phyloP scores from a whole-genome alignment of 2,113 vertebrate genomes.

The Oplegnathus fasciatus region DNA sequence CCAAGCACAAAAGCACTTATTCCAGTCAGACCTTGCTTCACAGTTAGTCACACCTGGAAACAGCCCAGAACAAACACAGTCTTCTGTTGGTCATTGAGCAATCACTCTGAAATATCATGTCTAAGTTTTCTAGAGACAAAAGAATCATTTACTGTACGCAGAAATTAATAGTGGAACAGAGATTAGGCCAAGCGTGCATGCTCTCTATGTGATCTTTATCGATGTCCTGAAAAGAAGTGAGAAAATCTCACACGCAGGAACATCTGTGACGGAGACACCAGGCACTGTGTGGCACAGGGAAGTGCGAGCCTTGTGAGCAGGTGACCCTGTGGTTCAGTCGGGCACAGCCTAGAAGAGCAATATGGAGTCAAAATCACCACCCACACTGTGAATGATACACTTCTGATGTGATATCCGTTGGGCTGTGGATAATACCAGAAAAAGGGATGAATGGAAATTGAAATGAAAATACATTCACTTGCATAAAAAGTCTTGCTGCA shows the following conservation, averaged over 20 bases:
- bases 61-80: slow-evolving; percentile 21
- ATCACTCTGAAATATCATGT: neutral
- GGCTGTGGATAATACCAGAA: neutral
- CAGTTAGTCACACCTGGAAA: slow-evolving; percentile 39
- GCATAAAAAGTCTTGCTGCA: neutral
- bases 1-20: slow-evolving; percentile 10
- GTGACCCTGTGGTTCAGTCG: slow-evolving; percentile 26
- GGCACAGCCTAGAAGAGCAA: slow-evolving; percentile 4
- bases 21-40: slow-evolving; percentile 14
- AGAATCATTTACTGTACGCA: neutral
- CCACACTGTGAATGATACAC: slow-evolving; percentile 38
- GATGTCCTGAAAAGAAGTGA: slow-evolving; percentile 14
- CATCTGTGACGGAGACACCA: slow-evolving; percentile 26
- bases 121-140: neutral
- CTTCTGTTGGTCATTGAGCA: slow-evolving; percentile 22
- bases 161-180: neutral
- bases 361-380: slow-evolving; percentile 27
- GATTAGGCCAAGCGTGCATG: neutral
- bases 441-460: neutral
- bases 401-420: slow-evolving; percentile 15
- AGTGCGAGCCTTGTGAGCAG: slow-evolving; percentile 28
- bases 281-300: slow-evolving; percentile 5
- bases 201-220: slow-evolving; percentile 1
- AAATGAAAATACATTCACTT: neutral
- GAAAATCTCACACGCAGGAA: slow-evolving; percentile 21